Conservation (phyloP, 1,140 invertebrate species). For the Drosophila varians region DNA sequence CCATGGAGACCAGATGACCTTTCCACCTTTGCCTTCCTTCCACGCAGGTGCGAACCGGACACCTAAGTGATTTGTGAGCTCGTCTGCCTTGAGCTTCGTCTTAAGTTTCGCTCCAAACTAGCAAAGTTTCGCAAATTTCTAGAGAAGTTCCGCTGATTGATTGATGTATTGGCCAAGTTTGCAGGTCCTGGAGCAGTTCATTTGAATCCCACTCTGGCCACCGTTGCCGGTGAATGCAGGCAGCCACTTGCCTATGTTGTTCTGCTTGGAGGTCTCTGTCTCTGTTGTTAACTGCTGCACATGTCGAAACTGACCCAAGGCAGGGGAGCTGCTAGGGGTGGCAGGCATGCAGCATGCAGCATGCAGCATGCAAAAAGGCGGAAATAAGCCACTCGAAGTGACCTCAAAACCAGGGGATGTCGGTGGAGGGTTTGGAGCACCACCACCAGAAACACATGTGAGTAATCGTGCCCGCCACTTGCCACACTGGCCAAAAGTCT, state of each 20-base stretch:
- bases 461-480: constrained; percentile 73
- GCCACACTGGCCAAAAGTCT: constrained; percentile 55
- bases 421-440: background rate
- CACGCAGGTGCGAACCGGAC: background rate
- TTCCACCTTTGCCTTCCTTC: too few relatives aligned
- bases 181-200: constrained; percentile 30
- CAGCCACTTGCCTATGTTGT: constrained; percentile 24
- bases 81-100: too few relatives aligned
- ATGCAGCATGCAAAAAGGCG: constrained; percentile 66
- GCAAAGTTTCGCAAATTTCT: background rate
- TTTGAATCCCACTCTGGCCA: background rate
- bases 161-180: constrained; percentile 25
- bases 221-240: too few relatives aligned
- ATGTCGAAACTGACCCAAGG: constrained; percentile 58
- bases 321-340: background rate
- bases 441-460: constrained; percentile 14
- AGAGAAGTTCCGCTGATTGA: constrained; percentile 14
- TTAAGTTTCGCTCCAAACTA: background rate
- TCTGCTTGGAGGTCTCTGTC: constrained; percentile 24
- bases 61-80: constrained; percentile 14
- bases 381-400: constrained; percentile 79
- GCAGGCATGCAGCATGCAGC: background rate
- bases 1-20: background rate
- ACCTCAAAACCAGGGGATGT: constrained; percentile 62
- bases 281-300: constrained; percentile 50